Percentiles rank a stretch among this genome's conserved stretches.
phyloP scores from a whole-genome alignment of 2,113 vertebrate genomes.

The Petrocephalus microphthalmus region DNA sequence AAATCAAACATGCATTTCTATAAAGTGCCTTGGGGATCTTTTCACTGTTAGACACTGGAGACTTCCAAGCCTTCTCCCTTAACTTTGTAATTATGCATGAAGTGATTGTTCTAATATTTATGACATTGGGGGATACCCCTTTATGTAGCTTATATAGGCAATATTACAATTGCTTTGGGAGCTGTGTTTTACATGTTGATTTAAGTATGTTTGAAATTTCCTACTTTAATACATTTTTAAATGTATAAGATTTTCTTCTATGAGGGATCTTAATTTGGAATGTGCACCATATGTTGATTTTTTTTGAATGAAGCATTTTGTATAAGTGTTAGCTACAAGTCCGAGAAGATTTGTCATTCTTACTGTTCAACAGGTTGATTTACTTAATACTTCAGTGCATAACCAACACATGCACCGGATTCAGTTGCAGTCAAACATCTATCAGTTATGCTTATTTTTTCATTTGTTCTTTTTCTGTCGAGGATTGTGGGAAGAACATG shows the following conservation, averaged over 20 bases:
- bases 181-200: background rate
- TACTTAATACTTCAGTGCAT: background rate
- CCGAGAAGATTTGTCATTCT: background rate
- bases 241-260: background rate
- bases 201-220: background rate
- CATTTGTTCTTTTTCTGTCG: background rate
- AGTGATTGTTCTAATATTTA: background rate
- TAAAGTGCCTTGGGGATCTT: background rate
- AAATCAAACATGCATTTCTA: background rate
- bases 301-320: background rate
- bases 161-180: background rate
- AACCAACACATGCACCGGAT: background rate
- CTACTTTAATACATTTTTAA: background rate
- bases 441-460: background rate
- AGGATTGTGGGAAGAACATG: background rate
- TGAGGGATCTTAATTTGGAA: background rate
- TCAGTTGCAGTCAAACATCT: background rate
- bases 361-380: background rate
- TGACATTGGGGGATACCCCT: background rate
- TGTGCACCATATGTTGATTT: background rate
- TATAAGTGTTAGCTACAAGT: background rate
- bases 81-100: background rate
- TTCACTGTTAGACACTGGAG: background rate
- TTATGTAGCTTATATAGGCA: background rate
- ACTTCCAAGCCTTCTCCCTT: background rate